Evolutionary conservation across 2,888 invertebrate species (phyloP).

Genomic region (Smittia aterrima): DNA sequence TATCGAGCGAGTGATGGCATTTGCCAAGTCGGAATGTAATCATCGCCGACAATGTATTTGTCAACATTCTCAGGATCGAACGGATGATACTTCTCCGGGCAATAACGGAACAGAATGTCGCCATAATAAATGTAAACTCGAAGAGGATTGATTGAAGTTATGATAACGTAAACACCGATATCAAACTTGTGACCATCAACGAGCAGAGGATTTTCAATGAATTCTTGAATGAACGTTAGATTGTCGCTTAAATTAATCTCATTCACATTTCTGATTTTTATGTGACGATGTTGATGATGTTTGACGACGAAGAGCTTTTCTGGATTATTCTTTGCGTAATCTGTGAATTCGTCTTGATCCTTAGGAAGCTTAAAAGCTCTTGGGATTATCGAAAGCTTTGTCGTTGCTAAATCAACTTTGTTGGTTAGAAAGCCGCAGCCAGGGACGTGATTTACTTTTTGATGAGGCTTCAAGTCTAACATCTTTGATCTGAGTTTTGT

Average conservation of each 20-base stretch:
- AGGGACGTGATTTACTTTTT: slow-evolving; percentile 90
- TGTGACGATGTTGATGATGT: slow-evolving; percentile 86
- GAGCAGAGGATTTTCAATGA: slow-evolving; percentile 80
- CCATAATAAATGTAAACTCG: slow-evolving; percentile 85
- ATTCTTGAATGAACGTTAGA: slow-evolving; percentile 88
- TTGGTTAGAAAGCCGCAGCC: slow-evolving; percentile 91
- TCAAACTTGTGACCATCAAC: slow-evolving; percentile 95
- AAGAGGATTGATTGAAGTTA: slow-evolving; percentile 89
- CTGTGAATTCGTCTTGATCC: slow-evolving; percentile 66
- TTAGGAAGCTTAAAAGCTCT: slow-evolving; percentile 83
- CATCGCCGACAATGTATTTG: slow-evolving; percentile 92
- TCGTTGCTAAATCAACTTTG: slow-evolving; percentile 84
- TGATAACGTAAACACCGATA: slow-evolving; percentile 88
- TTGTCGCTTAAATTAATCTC: slow-evolving; percentile 67
- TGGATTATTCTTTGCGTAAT: slow-evolving; percentile 66
- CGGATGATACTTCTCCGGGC: slow-evolving; percentile 84
- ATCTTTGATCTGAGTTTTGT: slow-evolving; percentile 51
- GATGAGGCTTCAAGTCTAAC: slow-evolving; percentile 64
- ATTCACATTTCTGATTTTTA: slow-evolving; percentile 68
- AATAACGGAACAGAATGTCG: slow-evolving; percentile 88
- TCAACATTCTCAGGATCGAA: slow-evolving; percentile 76
- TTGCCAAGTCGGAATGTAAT: slow-evolving; percentile 93
- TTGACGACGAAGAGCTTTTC: slow-evolving; percentile 77
- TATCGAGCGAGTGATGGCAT: slow-evolving; percentile 73
- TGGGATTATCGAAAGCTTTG: slow-evolving; percentile 76